These are phyloP conservation scores for Macropodus opercularis DNA, from an alignment of 2,797 vertebrate species.

Conservation along the genomic window DNA sequence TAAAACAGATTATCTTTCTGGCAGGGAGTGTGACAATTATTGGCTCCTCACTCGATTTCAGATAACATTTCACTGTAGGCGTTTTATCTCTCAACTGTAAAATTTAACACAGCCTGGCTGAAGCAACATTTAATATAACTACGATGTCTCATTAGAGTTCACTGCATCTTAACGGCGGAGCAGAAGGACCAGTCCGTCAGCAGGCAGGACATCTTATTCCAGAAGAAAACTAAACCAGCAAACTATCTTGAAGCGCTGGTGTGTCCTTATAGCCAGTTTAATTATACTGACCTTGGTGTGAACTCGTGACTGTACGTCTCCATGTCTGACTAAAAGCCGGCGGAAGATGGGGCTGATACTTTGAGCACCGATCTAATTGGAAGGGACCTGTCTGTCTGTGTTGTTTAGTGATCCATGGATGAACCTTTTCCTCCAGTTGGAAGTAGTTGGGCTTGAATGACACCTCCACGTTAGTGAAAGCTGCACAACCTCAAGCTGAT, in stretches of 20 bases:
- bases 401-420: constrained; percentile 74
- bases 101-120: constrained; percentile 12
- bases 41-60: constrained; percentile 27
- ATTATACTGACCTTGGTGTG: constrained; percentile 29
- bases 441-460: constrained; percentile 70
- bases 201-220: background rate
- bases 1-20: constrained; percentile 35
- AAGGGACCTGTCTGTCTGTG: constrained; percentile 58
- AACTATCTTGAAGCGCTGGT: background rate
- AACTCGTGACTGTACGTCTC: constrained; percentile 19
- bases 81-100: constrained; percentile 23
- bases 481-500: constrained; percentile 68
- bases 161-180: background rate
- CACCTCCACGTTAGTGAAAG: constrained; percentile 67
- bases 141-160: background rate
- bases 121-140: constrained; percentile 4
- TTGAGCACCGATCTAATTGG: constrained; percentile 67
- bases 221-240: constrained; percentile 9
- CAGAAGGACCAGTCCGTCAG: no score
- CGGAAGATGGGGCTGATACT: constrained; percentile 35
- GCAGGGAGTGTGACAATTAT: constrained; percentile 32
- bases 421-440: constrained; percentile 66
- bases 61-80: constrained; percentile 21
- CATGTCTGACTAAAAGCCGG: constrained; percentile 49
- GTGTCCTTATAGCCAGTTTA: constrained; percentile 20